A percentile compares a stretch with the other conserved stretches of the same genome.
These are phyloP conservation scores for Rhabdophis nuchalis DNA, from an alignment of 2,797 vertebrate species.

Conservation along the genomic window DNA sequence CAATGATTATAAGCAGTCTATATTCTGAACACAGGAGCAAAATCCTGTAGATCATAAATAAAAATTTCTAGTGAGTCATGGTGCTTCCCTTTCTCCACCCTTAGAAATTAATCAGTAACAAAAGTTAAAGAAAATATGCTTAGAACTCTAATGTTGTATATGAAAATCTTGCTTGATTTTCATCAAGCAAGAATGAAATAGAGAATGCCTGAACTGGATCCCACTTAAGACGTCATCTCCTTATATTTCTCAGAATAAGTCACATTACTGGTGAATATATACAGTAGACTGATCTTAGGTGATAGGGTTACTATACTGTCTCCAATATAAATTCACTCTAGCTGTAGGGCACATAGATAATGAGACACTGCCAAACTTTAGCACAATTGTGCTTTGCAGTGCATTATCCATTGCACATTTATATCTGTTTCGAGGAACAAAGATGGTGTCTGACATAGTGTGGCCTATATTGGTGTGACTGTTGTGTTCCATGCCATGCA, in stretches of 20 bases:
- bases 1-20: background rate
- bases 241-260: constrained; percentile 66
- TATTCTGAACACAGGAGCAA: background rate
- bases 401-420: constrained; percentile 59
- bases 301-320: constrained; percentile 7
- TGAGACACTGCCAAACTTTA: constrained; percentile 38
- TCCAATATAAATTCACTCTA: constrained; percentile 20
- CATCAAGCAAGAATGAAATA: constrained; percentile 54
- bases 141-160: constrained; percentile 45
- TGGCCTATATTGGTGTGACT: constrained; percentile 63
- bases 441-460: constrained; percentile 61
- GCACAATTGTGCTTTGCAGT: constrained; percentile 47
- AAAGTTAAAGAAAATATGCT: constrained; percentile 50
- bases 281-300: constrained; percentile 57
- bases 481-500: constrained; percentile 59
- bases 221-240: constrained; percentile 66
- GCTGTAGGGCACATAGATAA: constrained; percentile 38
- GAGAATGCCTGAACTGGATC: constrained; percentile 69
- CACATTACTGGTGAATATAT: constrained; percentile 63
- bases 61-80: background rate
- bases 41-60: background rate
- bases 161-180: constrained; percentile 39
- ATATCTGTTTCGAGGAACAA: constrained; percentile 62
- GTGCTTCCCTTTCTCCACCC: background rate
- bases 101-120: constrained; percentile 8